Evolutionary conservation across 1,140 invertebrate species (phyloP).

Genomic region (Daktulosphaira vitifoliae): DNA sequence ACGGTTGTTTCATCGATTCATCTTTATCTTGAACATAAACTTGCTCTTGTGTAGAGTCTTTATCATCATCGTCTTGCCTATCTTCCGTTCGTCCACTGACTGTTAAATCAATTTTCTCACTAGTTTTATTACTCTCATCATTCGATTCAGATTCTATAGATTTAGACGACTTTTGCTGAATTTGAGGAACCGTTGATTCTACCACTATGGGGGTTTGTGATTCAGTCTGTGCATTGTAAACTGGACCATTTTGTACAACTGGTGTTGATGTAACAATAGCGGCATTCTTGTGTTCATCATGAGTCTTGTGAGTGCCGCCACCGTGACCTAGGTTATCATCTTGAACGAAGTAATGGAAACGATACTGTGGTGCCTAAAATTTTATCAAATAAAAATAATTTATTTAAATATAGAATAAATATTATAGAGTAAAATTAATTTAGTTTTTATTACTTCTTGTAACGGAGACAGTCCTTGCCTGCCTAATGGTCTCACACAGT

Average conservation of each 20-base stretch:
- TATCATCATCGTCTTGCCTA: constrained; percentile 1
- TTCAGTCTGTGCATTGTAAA: not conserved
- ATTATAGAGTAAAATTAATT: not conserved
- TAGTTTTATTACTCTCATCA: not conserved
- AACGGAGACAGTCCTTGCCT: not conserved
- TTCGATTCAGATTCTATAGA: not conserved
- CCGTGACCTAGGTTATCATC: constrained; percentile 41
- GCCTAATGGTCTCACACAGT: not conserved
- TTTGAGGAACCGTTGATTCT: not conserved
- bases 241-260: not conserved
- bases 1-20: not conserved
- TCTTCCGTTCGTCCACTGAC: constrained; percentile 2
- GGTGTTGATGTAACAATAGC: not conserved
- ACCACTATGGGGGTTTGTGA: constrained; percentile 2
- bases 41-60: not conserved
- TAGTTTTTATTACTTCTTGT: constrained; percentile 14
- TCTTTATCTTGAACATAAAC: not conserved
- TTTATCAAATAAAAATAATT: not conserved
- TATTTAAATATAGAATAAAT: not conserved
- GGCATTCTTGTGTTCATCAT: constrained; percentile 40
- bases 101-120: not conserved
- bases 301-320: constrained; percentile 37
- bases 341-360: constrained; percentile 38
- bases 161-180: constrained; percentile 3
- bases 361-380: constrained; percentile 32